These are phyloP conservation scores for Monodelphis domestica DNA, from an alignment of 2,797 vertebrate species.

Conservation along the genomic window DNA sequence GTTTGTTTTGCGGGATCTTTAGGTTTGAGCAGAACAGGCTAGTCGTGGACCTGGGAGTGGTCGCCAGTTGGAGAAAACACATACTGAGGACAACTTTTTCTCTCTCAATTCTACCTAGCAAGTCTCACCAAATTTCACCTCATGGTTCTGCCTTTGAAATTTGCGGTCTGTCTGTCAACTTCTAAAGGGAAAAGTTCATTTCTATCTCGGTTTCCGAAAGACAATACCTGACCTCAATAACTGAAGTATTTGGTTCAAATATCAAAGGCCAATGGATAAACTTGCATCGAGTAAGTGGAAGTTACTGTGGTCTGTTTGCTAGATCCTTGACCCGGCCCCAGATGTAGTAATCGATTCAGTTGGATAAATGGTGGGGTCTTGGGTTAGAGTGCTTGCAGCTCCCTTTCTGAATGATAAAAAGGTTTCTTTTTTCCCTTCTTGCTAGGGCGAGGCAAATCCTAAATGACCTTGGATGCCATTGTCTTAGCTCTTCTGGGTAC, in stretches of 20 bases:
- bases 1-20: background rate
- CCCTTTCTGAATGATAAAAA: slow-evolving; percentile 9
- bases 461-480: slow-evolving; percentile 1
- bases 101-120: background rate
- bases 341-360: background rate
- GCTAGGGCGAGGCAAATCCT: slow-evolving; percentile 12
- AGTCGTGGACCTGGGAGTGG: background rate
- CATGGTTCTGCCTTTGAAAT: background rate
- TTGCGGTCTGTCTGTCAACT: background rate
- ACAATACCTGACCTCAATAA: background rate
- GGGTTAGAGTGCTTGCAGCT: background rate
- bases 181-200: background rate
- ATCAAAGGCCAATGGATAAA: slow-evolving; percentile 39
- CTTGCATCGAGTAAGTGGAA: no score
- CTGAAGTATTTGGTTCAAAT: slow-evolving; percentile 36
- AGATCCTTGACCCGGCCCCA: background rate
- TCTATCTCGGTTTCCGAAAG: slow-evolving; percentile 4
- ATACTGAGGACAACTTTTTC: background rate
- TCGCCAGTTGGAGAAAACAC: background rate
- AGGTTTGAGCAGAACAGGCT: background rate
- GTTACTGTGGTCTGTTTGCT: no score
- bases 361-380: background rate
- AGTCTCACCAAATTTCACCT: background rate
- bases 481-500: no score
- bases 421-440: slow-evolving; percentile 7